Base-by-base conservation (phyloP, 2,888 invertebrate genomes). In the Pardosa pseudoannulata region DNA sequence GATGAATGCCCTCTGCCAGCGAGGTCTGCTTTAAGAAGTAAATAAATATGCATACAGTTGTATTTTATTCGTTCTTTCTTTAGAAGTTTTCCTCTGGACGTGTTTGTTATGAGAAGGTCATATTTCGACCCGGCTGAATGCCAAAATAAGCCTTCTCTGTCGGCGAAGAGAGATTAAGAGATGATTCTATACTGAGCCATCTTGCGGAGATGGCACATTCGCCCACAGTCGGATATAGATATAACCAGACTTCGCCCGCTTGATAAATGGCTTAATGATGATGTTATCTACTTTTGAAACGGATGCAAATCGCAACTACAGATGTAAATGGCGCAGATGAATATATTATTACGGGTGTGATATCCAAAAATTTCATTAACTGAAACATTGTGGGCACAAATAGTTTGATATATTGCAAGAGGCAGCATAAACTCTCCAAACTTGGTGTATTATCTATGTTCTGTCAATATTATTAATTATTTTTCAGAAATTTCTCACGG, bases 41-140 rank as follows among this genome's bases (percentile, higher is more conserved):
- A 85, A 85, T 85, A 85, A 85, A 85, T 85, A 85, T 85, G 78
- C 83, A 85, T 73, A 67, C 29, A 65, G 76, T 73, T 68, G 50
- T 78, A 36, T 78, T 23, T n/a, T 56, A 11, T 41, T 29, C 65
- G 23, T 71, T 68, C 56, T 28, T 23, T 16, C 23, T 79, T 68
- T 73, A 28, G 36, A 27, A n/a, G 5, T 27, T 70, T 65, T 68
- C 27, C 70, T 75, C 32, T 62, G 23, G 68, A 27, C 65, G 50
- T 65, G 75, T 64, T 65, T 83, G 83, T 65, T 83, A 72, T 83
- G 76, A 78, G 72, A 72, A 83, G 72, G 64, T 83, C 83, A 72
- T 78, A 72, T 83, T 76, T 83, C 72, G 36, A n/a, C 64, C 29
- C 39, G 50, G 41, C 75, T 75, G 76, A 64, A 29, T 39, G 23